A percentile compares a stretch with the other conserved stretches of the same genome.
phyloP scores from a whole-genome alignment of 2,888 invertebrate genomes.

The Petrolisthes manimaculis region DNA sequence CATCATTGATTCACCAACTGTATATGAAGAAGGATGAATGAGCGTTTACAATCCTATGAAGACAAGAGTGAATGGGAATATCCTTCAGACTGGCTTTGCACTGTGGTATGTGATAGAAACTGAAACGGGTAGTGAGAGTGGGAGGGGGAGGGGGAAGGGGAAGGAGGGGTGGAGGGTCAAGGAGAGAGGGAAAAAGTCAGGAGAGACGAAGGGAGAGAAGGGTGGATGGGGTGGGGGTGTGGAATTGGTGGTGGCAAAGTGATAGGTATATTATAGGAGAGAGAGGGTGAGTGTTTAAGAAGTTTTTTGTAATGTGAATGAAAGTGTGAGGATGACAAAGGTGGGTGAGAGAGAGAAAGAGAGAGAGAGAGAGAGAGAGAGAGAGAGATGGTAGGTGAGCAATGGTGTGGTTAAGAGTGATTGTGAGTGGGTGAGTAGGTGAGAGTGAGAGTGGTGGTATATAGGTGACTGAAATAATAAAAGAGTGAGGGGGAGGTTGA shows the following conservation, averaged over 20 bases:
- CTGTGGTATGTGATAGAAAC: too few species aligned
- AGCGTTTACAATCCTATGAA: too few species aligned
- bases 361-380: not conserved
- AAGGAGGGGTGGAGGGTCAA: not conserved
- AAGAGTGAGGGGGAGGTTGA: not conserved
- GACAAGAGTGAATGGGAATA: too few species aligned
- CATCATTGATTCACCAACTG: too few species aligned
- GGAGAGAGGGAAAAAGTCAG: not conserved
- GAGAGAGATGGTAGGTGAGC: not conserved
- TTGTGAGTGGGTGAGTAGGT: not conserved
- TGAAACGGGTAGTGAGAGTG: too few species aligned
- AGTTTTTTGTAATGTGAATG: not conserved
- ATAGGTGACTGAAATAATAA: not conserved
- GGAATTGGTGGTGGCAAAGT: not conserved
- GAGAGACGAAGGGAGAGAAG: not conserved
- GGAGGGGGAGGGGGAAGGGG: not conserved
- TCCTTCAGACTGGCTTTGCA: too few species aligned
- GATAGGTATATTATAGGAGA: not conserved
- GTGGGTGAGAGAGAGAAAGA: not conserved
- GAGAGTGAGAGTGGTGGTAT: not conserved
- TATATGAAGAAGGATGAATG: too few species aligned
- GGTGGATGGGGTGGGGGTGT: not conserved
- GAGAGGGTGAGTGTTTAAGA: not conserved
- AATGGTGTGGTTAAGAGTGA: not conserved
- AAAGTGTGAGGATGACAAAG: not conserved